These are phyloP conservation scores for Achlya flavicornis DNA, from an alignment of 2,888 invertebrate species.

Conservation along the genomic window DNA sequence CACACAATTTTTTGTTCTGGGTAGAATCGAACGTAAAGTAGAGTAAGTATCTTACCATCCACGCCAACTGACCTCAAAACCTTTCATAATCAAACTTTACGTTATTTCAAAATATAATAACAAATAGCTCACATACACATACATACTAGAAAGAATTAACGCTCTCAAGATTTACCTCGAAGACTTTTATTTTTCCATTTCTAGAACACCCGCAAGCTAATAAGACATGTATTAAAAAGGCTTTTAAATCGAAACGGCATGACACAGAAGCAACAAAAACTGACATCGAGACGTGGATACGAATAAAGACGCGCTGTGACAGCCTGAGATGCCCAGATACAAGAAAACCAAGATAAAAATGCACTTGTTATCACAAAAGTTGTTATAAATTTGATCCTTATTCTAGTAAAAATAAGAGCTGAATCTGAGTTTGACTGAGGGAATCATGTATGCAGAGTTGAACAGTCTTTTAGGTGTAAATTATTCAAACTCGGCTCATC, in stretches of 20 bases:
- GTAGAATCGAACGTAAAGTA: too few relatives aligned
- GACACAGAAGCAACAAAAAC: constrained; percentile 60
- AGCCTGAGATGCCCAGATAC: constrained; percentile 61
- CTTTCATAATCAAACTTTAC: too few relatives aligned
- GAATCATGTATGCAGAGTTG: constrained; percentile 40
- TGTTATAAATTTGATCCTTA: constrained; percentile 34
- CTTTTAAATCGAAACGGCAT: constrained; percentile 58
- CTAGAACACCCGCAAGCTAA: constrained; percentile 52
- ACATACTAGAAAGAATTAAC: neutral
- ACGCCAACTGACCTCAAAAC: too few relatives aligned
- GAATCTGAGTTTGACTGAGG: constrained; percentile 11
- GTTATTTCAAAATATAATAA: too few relatives aligned
- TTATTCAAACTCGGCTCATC: constrained; percentile 78
- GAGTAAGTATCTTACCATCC: too few relatives aligned
- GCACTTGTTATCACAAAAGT: constrained; percentile 14
- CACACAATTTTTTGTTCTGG: too few relatives aligned
- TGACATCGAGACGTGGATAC: constrained; percentile 65
- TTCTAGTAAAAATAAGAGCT: constrained; percentile 28
- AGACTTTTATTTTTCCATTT: constrained; percentile 24
- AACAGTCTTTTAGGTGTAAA: constrained; percentile 74
- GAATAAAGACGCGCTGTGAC: constrained; percentile 66
- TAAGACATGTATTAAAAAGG: constrained; percentile 62
- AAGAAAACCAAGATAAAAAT: constrained; percentile 42
- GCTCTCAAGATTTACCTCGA: neutral
- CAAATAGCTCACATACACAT: neutral